Conservation (phyloP, 2,113 vertebrate genomes). For the Vombatus ursinus region DNA sequence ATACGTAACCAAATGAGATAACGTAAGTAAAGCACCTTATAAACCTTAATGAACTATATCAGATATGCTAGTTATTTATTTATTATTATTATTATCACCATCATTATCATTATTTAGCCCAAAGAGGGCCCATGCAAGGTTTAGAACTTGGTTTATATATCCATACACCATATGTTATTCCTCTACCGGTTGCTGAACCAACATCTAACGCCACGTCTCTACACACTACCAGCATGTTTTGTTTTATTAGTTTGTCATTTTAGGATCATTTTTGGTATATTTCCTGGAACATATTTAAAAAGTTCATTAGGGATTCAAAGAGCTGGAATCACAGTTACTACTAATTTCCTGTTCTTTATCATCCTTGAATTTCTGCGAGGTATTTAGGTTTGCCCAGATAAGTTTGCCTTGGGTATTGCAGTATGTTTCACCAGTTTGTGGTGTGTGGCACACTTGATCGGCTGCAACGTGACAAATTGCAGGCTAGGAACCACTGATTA, state of each 20-base stretch:
- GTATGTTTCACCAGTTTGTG: not conserved
- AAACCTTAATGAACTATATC: not conserved
- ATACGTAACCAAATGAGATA: not conserved
- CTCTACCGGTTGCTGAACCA: not conserved
- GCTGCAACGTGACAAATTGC: not conserved
- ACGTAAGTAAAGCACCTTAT: not conserved
- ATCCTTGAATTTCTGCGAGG: not conserved
- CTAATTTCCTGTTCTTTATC: not conserved
- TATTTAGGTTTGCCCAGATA: not conserved
- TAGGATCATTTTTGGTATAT: conserved; percentile 17
- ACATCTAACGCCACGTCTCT: not conserved
- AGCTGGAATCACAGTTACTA: not conserved
- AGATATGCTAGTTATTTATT: not conserved
- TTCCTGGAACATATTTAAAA: conserved; percentile 3
- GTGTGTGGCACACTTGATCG: not conserved
- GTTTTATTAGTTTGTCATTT: conserved; percentile 16
- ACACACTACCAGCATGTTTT: not conserved
- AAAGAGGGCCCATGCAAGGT: not conserved
- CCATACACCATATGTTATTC: not conserved
- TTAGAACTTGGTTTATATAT: not conserved
- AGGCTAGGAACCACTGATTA: not conserved
- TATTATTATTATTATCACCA: not conserved
- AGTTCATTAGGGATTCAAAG: conserved; percentile 28
- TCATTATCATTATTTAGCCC: not conserved
- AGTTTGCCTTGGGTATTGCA: not conserved